Conservation (phyloP, 2,113 vertebrate genomes). For the Hippocampus abdominalis region DNA sequence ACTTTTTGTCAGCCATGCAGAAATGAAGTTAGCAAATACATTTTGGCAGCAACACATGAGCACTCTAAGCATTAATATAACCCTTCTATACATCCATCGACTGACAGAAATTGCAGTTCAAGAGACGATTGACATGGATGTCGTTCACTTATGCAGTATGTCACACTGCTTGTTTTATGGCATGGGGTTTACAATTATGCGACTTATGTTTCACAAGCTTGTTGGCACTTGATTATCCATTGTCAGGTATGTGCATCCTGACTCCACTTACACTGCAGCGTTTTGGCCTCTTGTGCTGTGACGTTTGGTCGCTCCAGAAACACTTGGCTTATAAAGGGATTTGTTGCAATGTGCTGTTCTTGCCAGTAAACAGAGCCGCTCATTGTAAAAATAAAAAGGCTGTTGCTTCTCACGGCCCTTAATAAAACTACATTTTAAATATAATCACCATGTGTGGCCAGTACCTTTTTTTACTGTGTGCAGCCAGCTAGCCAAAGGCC, state of each 20-base stretch:
- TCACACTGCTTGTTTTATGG: neutral
- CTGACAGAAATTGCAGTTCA: too few species aligned
- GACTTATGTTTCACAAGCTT: neutral
- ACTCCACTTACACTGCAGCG: slow-evolving; percentile 31
- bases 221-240: slow-evolving; percentile 38
- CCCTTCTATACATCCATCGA: too few species aligned
- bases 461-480: slow-evolving; percentile 52
- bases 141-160: neutral
- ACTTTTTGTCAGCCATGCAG: too few species aligned
- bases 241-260: slow-evolving; percentile 35
- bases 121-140: too few species aligned
- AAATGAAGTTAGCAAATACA: too few species aligned
- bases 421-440: slow-evolving; percentile 58
- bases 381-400: slow-evolving; percentile 43
- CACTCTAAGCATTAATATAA: too few species aligned
- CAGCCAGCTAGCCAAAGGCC: slow-evolving; percentile 60
- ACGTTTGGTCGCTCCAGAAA: slow-evolving; percentile 34
- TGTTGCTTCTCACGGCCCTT: slow-evolving; percentile 39
- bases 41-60: too few species aligned
- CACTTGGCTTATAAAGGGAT: slow-evolving; percentile 45
- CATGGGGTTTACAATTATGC: slow-evolving; percentile 10
- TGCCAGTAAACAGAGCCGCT: slow-evolving; percentile 59
- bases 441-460: slow-evolving; percentile 69
- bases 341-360: slow-evolving; percentile 42
- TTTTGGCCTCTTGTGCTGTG: slow-evolving; percentile 25